A percentile compares a stretch with the other conserved stretches of the same genome.
Conservation (phyloP, 2,888 invertebrate genomes). For the Toxonevra muliebris region DNA sequence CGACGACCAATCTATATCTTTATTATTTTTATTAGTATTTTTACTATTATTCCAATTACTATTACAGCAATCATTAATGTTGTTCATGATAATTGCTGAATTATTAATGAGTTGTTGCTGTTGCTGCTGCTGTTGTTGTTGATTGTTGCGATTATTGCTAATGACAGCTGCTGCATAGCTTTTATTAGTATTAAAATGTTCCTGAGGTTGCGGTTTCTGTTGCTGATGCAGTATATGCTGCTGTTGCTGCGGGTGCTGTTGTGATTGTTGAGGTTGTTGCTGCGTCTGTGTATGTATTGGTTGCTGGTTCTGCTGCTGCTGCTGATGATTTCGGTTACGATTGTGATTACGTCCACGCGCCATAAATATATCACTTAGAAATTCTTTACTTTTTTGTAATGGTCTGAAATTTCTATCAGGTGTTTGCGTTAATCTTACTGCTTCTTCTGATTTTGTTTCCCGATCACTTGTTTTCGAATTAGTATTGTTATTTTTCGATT, state of each 20-base stretch:
- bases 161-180: slow-evolving; percentile 36
- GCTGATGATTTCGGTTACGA: slow-evolving; percentile 52
- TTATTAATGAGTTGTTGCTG: slow-evolving; percentile 22
- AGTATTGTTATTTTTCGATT: background rate
- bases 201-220: slow-evolving; percentile 32
- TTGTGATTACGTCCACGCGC: slow-evolving; percentile 64
- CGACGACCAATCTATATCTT: slow-evolving; percentile 16
- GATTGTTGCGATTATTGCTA: slow-evolving; percentile 34
- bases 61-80: slow-evolving; percentile 47
- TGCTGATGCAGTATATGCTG: slow-evolving; percentile 36
- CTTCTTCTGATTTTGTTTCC: slow-evolving; percentile 17
- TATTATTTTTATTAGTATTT: slow-evolving; percentile 31
- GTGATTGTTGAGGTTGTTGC: slow-evolving; percentile 35
- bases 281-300: slow-evolving; percentile 27
- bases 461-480: slow-evolving; percentile 26
- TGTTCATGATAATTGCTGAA: slow-evolving; percentile 26
- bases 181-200: too few relatives aligned
- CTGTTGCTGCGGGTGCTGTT: slow-evolving; percentile 37
- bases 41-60: slow-evolving; percentile 35
- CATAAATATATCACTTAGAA: slow-evolving; percentile 62
- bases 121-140: slow-evolving; percentile 25
- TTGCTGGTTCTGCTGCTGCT: slow-evolving; percentile 39
- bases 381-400: slow-evolving; percentile 56
- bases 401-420: slow-evolving; percentile 42
- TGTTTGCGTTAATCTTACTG: slow-evolving; percentile 11